Evolutionary conservation across 2,797 vertebrate species (phyloP).

Genomic region (Discoglossus pictus): DNA sequence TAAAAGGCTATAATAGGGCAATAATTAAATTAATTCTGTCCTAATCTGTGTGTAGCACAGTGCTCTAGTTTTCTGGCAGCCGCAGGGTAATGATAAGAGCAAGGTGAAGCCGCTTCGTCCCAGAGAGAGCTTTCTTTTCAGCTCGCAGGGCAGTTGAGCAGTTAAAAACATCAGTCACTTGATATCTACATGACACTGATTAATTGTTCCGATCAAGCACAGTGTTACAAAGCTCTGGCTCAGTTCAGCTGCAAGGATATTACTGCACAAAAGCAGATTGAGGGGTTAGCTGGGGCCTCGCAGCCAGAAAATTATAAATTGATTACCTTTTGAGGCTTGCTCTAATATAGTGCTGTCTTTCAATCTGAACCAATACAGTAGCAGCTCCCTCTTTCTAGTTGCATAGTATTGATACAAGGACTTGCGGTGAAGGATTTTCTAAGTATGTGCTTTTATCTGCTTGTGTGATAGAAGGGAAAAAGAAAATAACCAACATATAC

Average conservation of each 20-base stretch:
- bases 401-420: no score
- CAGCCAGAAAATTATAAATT: slow-evolving; percentile 54
- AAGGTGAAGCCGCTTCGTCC: slow-evolving; percentile 60
- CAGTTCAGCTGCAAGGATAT: slow-evolving; percentile 31
- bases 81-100: slow-evolving; percentile 58
- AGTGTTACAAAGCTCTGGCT: slow-evolving; percentile 53
- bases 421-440: no score
- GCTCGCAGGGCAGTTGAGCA: slow-evolving; percentile 48
- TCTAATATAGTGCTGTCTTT: no score
- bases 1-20: slow-evolving; percentile 42
- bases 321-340: slow-evolving; percentile 38
- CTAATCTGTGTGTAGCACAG: slow-evolving; percentile 55
- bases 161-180: slow-evolving; percentile 65
- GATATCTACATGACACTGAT: slow-evolving; percentile 73
- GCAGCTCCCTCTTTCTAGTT: background rate
- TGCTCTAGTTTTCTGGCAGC: slow-evolving; percentile 53
- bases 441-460: no score
- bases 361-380: no score
- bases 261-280: slow-evolving; percentile 54
- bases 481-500: no score
- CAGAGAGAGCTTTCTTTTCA: slow-evolving; percentile 51
- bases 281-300: slow-evolving; percentile 39
- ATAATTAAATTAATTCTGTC: slow-evolving; percentile 64
- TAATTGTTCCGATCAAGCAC: slow-evolving; percentile 66
- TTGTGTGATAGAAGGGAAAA: no score